Evolutionary conservation across 2,888 invertebrate genomes (phyloP), one percentile per base, ranked within the genome.

Genomic region (Esperia sulphurella): DNA sequence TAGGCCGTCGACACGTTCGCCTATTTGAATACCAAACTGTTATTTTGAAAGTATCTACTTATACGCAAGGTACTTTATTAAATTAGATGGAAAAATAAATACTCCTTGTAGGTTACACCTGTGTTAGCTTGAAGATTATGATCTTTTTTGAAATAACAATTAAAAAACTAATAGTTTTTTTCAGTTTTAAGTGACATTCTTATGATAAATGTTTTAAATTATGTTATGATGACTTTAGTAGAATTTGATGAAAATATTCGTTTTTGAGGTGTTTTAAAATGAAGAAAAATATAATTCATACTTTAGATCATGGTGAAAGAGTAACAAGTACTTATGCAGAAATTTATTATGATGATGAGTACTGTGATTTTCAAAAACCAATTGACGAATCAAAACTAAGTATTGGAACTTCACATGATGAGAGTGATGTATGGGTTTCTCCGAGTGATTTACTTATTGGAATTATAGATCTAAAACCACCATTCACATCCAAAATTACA

Each of bases 401-500:
- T 13, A 50, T 41, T 41, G 41, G 21, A 53, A 44, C 13, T 5
- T 10, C 2, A 9, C 30, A 13, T 14, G 33, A 38, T 50, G 14
- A 28, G n/a, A 8, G 0, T 12, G 61, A 68, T 51, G 62, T 67
- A 35, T 89, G 89, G 88, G 58, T 66, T 41, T 89, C 89, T 37
- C 89, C 89, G 8, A 89, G 89, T 61, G 89, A 89, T 57, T 60
- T 75, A 48, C 58, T 89, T 37, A 79, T 86, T 53, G 83, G 75
- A 13, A 71, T 68, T 55, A 43, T 88, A 52, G 74, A 83, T 43
- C 61, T 89, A 8, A 66, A 68, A 29, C 83, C 87, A 35, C 89
- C 89, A 0, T 85, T 88, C 54, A 89, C 89, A 12, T 86, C 88
- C 0, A 88, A 83, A 74, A 81, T 85, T 48, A 79, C 77, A 12